phyloP scores from a whole-genome alignment of 1,140 invertebrate genomes.

The Pteromalus puparum region DNA sequence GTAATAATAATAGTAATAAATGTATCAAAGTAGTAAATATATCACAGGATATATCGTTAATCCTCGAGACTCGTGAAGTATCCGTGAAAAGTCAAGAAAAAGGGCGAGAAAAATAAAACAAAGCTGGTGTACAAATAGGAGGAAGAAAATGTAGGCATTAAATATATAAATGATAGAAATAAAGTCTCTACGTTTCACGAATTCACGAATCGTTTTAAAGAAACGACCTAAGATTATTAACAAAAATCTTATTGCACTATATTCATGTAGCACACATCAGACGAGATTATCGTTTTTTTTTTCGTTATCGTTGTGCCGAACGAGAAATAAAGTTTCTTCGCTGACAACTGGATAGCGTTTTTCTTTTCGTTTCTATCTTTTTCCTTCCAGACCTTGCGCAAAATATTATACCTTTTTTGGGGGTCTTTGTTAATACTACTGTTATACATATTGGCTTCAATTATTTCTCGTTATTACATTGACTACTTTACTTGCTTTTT shows the following conservation, averaged over 20 bases:
- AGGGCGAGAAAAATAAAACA: slow-evolving; percentile 8
- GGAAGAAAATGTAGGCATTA: slow-evolving; percentile 4
- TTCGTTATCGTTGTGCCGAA: slow-evolving; percentile 2
- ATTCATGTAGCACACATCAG: slow-evolving; percentile 47
- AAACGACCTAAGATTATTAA: slow-evolving; percentile 48
- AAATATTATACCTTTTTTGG: neutral
- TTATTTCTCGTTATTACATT: slow-evolving; percentile 48
- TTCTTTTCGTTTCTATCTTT: slow-evolving; percentile 7
- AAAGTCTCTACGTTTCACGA: slow-evolving; percentile 51
- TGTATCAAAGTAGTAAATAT: slow-evolving; percentile 51
- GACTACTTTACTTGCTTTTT: slow-evolving; percentile 34
- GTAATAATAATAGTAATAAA: slow-evolving; percentile 18
- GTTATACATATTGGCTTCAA: slow-evolving; percentile 33
- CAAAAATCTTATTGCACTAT: slow-evolving; percentile 52
- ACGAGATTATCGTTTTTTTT: slow-evolving; percentile 27
- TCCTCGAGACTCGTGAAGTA: slow-evolving; percentile 53
- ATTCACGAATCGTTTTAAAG: slow-evolving; percentile 51
- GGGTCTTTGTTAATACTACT: slow-evolving; percentile 22
- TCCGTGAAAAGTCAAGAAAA: slow-evolving; percentile 48
- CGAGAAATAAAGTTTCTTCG: slow-evolving; percentile 26
- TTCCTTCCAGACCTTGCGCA: slow-evolving; percentile 22
- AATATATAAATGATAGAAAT: neutral
- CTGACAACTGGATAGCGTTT: slow-evolving; percentile 10
- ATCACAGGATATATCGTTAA: slow-evolving; percentile 55
- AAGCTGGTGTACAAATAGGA: slow-evolving; percentile 12